These are phyloP conservation scores for Hypolimnas misippus DNA, from an alignment of 2,888 invertebrate species.

Conservation along the genomic window DNA sequence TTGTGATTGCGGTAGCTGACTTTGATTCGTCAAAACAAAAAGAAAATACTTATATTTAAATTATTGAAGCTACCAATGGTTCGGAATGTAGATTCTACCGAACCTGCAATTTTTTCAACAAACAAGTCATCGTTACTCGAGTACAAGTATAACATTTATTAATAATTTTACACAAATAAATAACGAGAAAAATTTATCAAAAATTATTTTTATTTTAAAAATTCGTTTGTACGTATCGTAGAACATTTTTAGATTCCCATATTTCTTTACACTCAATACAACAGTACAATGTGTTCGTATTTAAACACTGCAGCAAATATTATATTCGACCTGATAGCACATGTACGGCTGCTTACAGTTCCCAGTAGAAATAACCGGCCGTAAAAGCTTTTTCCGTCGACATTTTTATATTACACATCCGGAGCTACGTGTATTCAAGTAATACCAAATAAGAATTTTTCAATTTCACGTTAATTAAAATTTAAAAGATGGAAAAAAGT, in stretches of 20 bases:
- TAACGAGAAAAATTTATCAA: background rate
- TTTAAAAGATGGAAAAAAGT: background rate
- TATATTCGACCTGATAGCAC: conserved; percentile 38
- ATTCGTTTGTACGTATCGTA: background rate
- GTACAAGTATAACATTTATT: too few relatives aligned
- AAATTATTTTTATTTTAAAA: background rate
- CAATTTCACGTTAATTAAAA: conserved; percentile 9
- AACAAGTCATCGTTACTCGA: too few relatives aligned
- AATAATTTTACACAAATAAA: too few relatives aligned
- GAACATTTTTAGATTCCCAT: background rate
- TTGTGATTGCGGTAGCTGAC: too few relatives aligned
- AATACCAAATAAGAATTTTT: conserved; percentile 22
- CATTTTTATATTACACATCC: conserved; percentile 73
- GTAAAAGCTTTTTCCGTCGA: conserved; percentile 74
- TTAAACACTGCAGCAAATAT: conserved; percentile 43
- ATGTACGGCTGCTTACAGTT: conserved; percentile 54
- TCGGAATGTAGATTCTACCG: too few relatives aligned
- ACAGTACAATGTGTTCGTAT: conserved; percentile 30
- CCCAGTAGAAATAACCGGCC: conserved; percentile 68
- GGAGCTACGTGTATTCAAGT: conserved; percentile 41
- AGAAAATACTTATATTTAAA: too few relatives aligned
- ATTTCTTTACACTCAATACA: conserved; percentile 2
- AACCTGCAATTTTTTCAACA: too few relatives aligned
- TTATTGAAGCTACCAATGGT: too few relatives aligned
- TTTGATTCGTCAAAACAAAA: too few relatives aligned